Conservation (phyloP, 2,888 invertebrate genomes). For the Lepidochrysops patricia region DNA sequence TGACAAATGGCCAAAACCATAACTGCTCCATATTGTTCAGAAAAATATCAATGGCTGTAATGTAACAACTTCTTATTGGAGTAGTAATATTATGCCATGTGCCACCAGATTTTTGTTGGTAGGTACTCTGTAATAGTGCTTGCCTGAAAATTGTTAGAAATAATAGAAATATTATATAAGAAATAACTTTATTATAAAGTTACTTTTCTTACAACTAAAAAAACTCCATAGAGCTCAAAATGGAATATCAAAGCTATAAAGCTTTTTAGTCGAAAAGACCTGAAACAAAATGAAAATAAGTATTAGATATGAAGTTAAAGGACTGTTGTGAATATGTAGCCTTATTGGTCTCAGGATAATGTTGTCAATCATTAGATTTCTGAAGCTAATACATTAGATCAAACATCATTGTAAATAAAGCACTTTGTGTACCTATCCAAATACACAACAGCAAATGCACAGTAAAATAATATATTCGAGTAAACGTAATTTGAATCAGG, state of each 20-base stretch:
- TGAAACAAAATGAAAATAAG: slow-evolving; percentile 63
- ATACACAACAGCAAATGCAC: too few species aligned
- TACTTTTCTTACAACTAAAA: slow-evolving; percentile 61
- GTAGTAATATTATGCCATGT: too few species aligned
- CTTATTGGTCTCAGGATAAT: slow-evolving; percentile 37
- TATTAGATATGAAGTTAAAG: neutral
- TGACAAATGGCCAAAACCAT: too few species aligned
- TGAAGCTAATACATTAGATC: slow-evolving; percentile 75
- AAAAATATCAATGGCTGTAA: too few species aligned
- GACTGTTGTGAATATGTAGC: neutral
- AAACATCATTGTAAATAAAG: slow-evolving; percentile 61
- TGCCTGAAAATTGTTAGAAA: slow-evolving; percentile 13
- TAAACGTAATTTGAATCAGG: too few species aligned
- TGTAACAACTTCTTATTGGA: too few species aligned
- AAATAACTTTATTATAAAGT: slow-evolving; percentile 51
- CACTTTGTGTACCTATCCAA: slow-evolving; percentile 10
- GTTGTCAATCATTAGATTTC: slow-evolving; percentile 52
- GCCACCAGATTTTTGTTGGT: too few species aligned
- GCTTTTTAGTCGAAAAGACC: slow-evolving; percentile 84
- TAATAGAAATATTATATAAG: slow-evolving; percentile 26
- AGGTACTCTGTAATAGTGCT: too few species aligned
- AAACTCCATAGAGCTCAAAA: slow-evolving; percentile 61
- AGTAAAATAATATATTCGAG: too few species aligned
- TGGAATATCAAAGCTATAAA: slow-evolving; percentile 62
- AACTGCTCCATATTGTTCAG: too few species aligned